A percentile compares a stretch with the other conserved stretches of the same genome.
These are phyloP conservation scores for Drosophila biarmipes DNA, from an alignment of 1,140 invertebrate genomes.

Conservation along the genomic window DNA sequence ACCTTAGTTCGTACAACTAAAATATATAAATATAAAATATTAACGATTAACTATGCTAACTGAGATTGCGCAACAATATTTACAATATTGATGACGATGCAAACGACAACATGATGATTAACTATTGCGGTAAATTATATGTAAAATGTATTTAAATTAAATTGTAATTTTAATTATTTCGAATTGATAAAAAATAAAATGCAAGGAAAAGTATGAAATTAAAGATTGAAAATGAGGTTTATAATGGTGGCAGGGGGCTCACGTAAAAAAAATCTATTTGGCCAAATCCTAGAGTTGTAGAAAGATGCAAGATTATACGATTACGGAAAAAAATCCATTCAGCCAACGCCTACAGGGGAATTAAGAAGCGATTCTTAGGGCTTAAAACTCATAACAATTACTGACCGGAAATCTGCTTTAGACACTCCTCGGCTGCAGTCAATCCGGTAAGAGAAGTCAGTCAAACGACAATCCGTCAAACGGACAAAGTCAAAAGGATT, in stretches of 20 bases:
- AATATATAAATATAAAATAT: slow-evolving; percentile 41
- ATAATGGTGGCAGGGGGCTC: neutral
- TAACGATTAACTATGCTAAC: slow-evolving; percentile 49
- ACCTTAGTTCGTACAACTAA: slow-evolving; percentile 58
- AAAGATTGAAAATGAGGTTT: neutral
- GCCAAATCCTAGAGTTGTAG: neutral
- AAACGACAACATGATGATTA: slow-evolving; percentile 37
- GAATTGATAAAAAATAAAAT: slow-evolving; percentile 80
- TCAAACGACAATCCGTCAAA: slow-evolving; percentile 74
- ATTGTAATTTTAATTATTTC: slow-evolving; percentile 83
- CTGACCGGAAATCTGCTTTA: slow-evolving; percentile 79
- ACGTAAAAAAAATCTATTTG: neutral
- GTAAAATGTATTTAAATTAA: slow-evolving; percentile 82
- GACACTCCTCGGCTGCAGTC: slow-evolving; percentile 41
- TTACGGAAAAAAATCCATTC: slow-evolving; percentile 34
- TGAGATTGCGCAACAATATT: slow-evolving; percentile 50
- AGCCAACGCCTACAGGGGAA: slow-evolving; percentile 60
- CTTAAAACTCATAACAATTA: slow-evolving; percentile 73
- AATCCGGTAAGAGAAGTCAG: slow-evolving; percentile 44
- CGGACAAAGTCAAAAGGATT: slow-evolving; percentile 75
- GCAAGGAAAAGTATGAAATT: slow-evolving; percentile 52
- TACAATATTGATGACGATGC: slow-evolving; percentile 39
- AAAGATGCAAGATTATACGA: neutral
- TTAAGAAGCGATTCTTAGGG: slow-evolving; percentile 31
- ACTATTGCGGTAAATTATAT: slow-evolving; percentile 71